Evolutionary conservation across 2,797 vertebrate genomes (phyloP).

Genomic region (Myripristis murdjan): DNA sequence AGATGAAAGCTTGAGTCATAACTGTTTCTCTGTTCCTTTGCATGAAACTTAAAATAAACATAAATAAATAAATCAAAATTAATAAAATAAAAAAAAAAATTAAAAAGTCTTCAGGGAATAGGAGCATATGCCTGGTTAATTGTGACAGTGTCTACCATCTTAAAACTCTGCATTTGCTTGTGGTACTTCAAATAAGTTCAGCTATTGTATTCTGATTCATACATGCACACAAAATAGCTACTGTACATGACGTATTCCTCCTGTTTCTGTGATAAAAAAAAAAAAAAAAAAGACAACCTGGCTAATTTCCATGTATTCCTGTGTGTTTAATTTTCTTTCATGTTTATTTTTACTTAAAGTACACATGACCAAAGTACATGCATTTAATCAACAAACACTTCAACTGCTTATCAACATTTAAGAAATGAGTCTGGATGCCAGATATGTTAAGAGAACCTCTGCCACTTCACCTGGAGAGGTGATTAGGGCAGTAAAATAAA

Average conservation of each 20-base stretch:
- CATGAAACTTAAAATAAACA: constrained; percentile 27
- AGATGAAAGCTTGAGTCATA: constrained; percentile 61
- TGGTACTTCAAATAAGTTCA: background rate
- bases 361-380: background rate
- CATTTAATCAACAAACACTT: background rate
- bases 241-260: background rate
- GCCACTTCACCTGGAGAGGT: constrained; percentile 57
- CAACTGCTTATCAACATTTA: constrained; percentile 40
- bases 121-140: constrained; percentile 16
- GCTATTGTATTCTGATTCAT: background rate
- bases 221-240: constrained; percentile 1
- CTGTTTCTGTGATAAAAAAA: background rate
- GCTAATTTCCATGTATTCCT: constrained; percentile 14
- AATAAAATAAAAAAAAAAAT: too few species aligned
- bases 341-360: too few species aligned
- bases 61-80: too few species aligned
- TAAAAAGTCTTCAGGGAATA: constrained; percentile 51
- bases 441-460: background rate
- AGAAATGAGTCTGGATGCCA: constrained; percentile 54
- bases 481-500: constrained; percentile 56
- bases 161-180: constrained; percentile 9
- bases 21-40: constrained; percentile 37
- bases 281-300: constrained; percentile 5
- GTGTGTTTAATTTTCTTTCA: background rate
- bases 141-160: constrained; percentile 23